Conservation (phyloP, 1,140 invertebrate species). For the Drosophila rufa region DNA sequence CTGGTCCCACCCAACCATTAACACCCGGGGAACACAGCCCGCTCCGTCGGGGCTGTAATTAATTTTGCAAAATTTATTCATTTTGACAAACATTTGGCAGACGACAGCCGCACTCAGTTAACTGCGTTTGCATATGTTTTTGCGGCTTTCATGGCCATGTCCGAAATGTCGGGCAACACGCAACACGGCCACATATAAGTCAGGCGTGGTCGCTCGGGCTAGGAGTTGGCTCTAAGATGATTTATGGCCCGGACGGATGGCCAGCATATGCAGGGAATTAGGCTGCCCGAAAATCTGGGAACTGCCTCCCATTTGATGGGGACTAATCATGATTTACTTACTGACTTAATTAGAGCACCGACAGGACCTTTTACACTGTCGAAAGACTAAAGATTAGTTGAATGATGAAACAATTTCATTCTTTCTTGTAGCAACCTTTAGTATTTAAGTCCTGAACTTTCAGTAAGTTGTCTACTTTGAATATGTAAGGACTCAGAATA, state of each 20-base stretch:
- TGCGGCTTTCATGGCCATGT: conserved; percentile 48
- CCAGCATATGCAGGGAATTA: conserved; percentile 38
- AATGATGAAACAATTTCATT: background rate
- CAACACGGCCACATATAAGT: conserved; percentile 50
- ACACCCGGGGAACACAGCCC: conserved; percentile 19
- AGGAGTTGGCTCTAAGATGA: conserved; percentile 22
- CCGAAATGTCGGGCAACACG: conserved; percentile 36
- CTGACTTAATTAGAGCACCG: conserved; percentile 35
- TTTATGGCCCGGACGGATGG: conserved; percentile 28
- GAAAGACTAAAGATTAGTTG: background rate
- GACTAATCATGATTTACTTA: conserved; percentile 42
- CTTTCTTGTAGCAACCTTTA: background rate
- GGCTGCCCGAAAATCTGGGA: conserved; percentile 29
- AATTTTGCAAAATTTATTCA: conserved; percentile 78
- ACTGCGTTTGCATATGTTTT: conserved; percentile 63
- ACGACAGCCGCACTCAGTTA: conserved; percentile 57
- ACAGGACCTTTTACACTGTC: conserved; percentile 24
- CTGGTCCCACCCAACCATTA: conserved; percentile 16
- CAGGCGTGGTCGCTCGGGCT: conserved; percentile 4
- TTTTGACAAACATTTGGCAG: conserved; percentile 67
- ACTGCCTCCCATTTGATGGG: conserved; percentile 31
- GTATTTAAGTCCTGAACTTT: background rate
- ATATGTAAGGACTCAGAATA: background rate
- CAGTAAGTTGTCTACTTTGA: background rate
- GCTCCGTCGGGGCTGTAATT: conserved; percentile 57